A percentile compares a stretch with the other conserved stretches of the same genome.
These are phyloP conservation scores for Polyploca ridens DNA, from an alignment of 2,888 invertebrate genomes.

Conservation along the genomic window DNA sequence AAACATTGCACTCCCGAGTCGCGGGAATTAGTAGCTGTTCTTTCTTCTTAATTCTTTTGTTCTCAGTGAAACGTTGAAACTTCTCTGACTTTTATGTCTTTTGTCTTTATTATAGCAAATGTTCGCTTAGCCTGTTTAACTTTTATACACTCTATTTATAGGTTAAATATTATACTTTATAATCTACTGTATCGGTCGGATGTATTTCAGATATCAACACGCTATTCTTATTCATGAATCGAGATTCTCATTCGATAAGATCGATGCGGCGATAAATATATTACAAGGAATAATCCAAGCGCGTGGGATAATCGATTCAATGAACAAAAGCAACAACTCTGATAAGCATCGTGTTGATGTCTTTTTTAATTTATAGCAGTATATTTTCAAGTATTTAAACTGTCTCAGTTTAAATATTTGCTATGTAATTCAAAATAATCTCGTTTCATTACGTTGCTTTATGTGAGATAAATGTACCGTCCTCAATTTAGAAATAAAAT, in stretches of 20 bases:
- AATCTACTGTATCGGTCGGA: slow-evolving; percentile 9
- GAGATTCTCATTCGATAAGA: slow-evolving; percentile 61
- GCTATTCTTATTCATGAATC: slow-evolving; percentile 49
- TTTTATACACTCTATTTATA: slow-evolving; percentile 27
- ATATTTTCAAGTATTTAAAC: neutral
- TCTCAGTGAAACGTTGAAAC: slow-evolving; percentile 37
- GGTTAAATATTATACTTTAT: slow-evolving; percentile 8
- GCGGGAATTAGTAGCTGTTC: slow-evolving; percentile 35
- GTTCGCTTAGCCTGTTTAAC: slow-evolving; percentile 31
- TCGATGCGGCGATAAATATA: slow-evolving; percentile 53
- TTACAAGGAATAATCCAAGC: slow-evolving; percentile 56
- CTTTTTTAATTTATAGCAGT: slow-evolving; percentile 38
- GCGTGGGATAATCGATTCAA: slow-evolving; percentile 72
- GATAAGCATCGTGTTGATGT: slow-evolving; percentile 61
- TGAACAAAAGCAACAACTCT: slow-evolving; percentile 61
- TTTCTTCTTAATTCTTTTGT: slow-evolving; percentile 44
- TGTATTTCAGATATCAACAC: slow-evolving; percentile 16
- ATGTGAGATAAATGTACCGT: slow-evolving; percentile 24
- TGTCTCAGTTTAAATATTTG: slow-evolving; percentile 4
- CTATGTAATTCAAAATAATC: neutral
- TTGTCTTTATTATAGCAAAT: slow-evolving; percentile 37
- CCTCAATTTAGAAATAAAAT: slow-evolving; percentile 45
- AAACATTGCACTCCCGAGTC: slow-evolving; percentile 30
- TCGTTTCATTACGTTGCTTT: slow-evolving; percentile 10
- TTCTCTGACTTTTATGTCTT: slow-evolving; percentile 39